Percentiles rank a stretch among this genome's conserved stretches.
Evolutionary conservation across 2,113 vertebrate genomes (phyloP).

Genomic region (Epinephelus fuscoguttatus): DNA sequence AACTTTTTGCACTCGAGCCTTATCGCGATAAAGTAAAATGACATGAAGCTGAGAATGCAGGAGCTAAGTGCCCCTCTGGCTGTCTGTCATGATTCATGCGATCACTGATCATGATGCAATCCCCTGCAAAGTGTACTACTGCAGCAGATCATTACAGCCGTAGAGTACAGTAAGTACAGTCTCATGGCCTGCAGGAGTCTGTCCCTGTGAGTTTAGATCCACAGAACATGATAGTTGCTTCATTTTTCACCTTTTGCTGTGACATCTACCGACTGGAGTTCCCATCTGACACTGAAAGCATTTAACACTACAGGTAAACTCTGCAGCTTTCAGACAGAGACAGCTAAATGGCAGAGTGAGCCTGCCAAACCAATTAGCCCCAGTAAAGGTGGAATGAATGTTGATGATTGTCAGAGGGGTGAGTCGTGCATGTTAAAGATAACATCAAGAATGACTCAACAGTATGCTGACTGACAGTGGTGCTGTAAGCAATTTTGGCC

Average conservation of each 20-base stretch:
- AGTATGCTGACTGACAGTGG: constrained; percentile 28
- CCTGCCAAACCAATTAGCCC: constrained; percentile 63
- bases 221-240: constrained; percentile 15
- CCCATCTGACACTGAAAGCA: constrained; percentile 10
- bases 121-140: constrained; percentile 55
- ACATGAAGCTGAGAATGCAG: constrained; percentile 26
- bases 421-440: constrained; percentile 64
- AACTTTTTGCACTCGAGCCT: not conserved
- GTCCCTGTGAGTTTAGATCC: constrained; percentile 40
- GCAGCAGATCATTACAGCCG: constrained; percentile 52
- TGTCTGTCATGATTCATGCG: constrained; percentile 58
- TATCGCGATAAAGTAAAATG: constrained; percentile 24
- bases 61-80: constrained; percentile 49
- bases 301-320: not conserved
- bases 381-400: constrained; percentile 49
- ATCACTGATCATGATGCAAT: constrained; percentile 71
- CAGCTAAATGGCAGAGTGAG: constrained; percentile 47
- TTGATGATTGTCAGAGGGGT: constrained; percentile 48
- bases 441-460: constrained; percentile 41
- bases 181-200: constrained; percentile 42
- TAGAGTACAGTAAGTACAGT: constrained; percentile 55
- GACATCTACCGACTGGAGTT: constrained; percentile 17
- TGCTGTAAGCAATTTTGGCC: constrained; percentile 19
- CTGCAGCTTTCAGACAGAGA: constrained; percentile 34
- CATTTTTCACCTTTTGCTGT: not conserved